Percentiles rank a stretch among this genome's conserved stretches.
phyloP scores from a whole-genome alignment of 37 sponge, comb jelly and placozoan species.

The Beroe ovata region DNA sequence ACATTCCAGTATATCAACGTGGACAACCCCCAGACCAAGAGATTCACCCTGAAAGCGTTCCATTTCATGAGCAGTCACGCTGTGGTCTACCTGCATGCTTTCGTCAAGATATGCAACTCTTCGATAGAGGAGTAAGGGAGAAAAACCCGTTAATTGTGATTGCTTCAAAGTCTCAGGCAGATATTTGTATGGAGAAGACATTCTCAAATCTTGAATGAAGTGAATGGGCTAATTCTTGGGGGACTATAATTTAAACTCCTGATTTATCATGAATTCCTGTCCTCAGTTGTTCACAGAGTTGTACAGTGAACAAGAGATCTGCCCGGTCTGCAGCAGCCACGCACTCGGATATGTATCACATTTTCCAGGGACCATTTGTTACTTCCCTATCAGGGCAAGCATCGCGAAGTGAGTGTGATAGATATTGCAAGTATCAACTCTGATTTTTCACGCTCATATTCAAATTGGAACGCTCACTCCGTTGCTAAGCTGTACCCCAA shows the following conservation, averaged over 20 bases:
- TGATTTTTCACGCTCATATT: too few species aligned
- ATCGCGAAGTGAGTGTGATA: not conserved
- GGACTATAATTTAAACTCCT: too few species aligned
- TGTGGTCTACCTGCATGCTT: conserved; percentile 20
- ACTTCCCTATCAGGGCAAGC: not conserved
- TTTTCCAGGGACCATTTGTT: conserved; percentile 29
- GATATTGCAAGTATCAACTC: too few species aligned
- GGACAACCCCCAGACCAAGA: not conserved
- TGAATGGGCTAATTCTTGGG: too few species aligned
- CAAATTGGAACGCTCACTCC: too few species aligned
- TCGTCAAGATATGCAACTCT: conserved; percentile 32
- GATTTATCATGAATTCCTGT: too few species aligned
- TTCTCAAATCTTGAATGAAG: too few species aligned
- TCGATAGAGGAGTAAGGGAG: not conserved
- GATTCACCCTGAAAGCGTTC: conserved; percentile 27
- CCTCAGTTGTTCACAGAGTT: conserved; percentile 4
- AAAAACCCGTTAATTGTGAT: too few species aligned
- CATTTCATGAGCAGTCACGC: conserved; percentile 30
- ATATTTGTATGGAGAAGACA: too few species aligned
- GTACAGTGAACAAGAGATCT: not conserved
- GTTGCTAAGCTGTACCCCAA: too few species aligned
- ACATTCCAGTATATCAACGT: not conserved
- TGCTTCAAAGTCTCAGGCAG: too few species aligned
- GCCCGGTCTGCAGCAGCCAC: not conserved
- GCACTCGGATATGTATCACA: not conserved